These are phyloP conservation scores for Vandiemenella viatica DNA, from an alignment of 2,888 invertebrate species.

Conservation along the genomic window DNA sequence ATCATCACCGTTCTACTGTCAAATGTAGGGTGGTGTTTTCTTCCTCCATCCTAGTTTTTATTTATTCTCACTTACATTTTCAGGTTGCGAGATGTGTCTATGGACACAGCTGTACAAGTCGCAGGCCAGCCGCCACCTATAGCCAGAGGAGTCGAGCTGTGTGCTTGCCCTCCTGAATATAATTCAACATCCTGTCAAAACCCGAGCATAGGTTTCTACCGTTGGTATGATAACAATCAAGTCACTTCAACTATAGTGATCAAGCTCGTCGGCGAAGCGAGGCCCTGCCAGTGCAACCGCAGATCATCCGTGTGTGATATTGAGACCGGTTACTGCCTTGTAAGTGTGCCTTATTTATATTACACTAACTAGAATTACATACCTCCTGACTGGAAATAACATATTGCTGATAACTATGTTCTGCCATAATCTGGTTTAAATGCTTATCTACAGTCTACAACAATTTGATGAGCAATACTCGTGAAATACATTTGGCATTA, in stretches of 20 bases:
- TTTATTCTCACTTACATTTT: too few species aligned
- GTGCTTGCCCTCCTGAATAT: slow-evolving; percentile 68
- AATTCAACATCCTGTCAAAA: slow-evolving; percentile 82
- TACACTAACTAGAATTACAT: too few species aligned
- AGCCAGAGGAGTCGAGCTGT: slow-evolving; percentile 71
- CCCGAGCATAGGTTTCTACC: slow-evolving; percentile 65
- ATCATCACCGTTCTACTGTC: too few species aligned
- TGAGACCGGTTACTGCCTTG: slow-evolving; percentile 73
- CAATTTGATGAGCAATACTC: too few species aligned
- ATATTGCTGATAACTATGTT: too few species aligned
- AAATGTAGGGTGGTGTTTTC: too few species aligned
- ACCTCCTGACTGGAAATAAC: too few species aligned
- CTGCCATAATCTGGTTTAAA: too few species aligned
- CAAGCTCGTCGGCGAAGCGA: slow-evolving; percentile 61
- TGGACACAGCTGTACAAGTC: slow-evolving; percentile 65
- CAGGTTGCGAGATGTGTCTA: slow-evolving; percentile 58
- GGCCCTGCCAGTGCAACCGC: slow-evolving; percentile 67
- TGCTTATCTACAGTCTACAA: too few species aligned
- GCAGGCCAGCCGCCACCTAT: slow-evolving; percentile 47
- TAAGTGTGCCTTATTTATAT: too few species aligned
- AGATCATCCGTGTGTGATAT: slow-evolving; percentile 63
- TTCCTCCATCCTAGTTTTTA: too few species aligned
- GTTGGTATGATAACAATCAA: slow-evolving; percentile 47
- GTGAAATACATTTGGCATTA: too few species aligned
- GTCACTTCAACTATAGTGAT: slow-evolving; percentile 53